Evolutionary conservation across 2,888 invertebrate genomes (phyloP), one percentile per base, ranked within the genome.

Genomic region (Azorinus chamasolen): DNA sequence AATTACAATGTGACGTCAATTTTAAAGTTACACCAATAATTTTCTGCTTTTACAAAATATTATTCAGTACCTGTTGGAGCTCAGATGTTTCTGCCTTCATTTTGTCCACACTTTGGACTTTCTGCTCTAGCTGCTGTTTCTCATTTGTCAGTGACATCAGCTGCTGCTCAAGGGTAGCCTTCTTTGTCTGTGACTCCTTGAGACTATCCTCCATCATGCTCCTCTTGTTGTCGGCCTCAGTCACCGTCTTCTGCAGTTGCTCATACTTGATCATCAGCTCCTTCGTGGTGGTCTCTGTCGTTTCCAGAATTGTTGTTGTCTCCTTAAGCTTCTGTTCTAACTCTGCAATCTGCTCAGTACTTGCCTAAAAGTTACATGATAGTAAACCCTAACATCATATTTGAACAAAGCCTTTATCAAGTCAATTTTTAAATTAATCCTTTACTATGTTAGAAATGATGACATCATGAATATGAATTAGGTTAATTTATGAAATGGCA

Each of bases 291-390:
- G 27, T 55, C 12, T 58, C 50, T 16, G 39, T 6, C 5, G 53
- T 66, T 32, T 63, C 58, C 18, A 50, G 41, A 18, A 70, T 69
- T 0, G 53, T 18, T 48, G 51, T 59, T 1, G 72, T 20, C 57
- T 84, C 81, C 24, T 76, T 77, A 1, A 76, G 64, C 41, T 80
- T 76, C 53, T 77, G 43, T 62, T 74, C 69, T 22, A 75, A 55
- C 2, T 18, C 39, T 27, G 55, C 32, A 18, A 74, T 78, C 57
- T 70, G 68, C 18, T 69, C 68, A 41, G 0, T 64, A 45, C 46
- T 64, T 20, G 63, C 70, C 70, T 70, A 45, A 39, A 39, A 18
- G 32, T 32, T 10, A 32, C 32, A 32, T n/a, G n/a, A n/a, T n/a
- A n/a, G n/a, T 20, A 51, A 8, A n/a, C n/a, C n/a, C n/a, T n/a